Conservation (phyloP, 2,113 vertebrate species). For the Rattus rattus region DNA sequence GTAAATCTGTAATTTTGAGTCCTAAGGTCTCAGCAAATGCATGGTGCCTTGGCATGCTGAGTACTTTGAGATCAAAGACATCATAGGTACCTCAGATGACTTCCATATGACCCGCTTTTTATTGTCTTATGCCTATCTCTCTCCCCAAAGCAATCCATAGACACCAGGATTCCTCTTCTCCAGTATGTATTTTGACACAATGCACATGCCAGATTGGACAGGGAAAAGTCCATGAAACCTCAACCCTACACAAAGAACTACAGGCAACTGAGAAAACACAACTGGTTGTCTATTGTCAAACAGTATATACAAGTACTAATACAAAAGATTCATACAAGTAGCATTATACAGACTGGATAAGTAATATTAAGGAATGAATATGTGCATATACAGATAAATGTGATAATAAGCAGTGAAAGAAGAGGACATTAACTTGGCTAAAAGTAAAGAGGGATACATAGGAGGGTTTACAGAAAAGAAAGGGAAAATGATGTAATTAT, state of each 20-base stretch:
- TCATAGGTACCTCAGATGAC: not conserved
- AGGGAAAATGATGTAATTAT: not conserved
- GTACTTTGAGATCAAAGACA: not conserved
- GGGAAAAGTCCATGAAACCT: not conserved
- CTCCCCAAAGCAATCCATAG: not conserved
- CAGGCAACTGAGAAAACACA: not conserved
- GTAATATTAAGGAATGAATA: not conserved
- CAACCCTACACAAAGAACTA: not conserved
- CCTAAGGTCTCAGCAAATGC: not conserved
- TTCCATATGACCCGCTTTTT: not conserved
- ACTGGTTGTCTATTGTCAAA: not conserved
- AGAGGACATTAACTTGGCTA: not conserved
- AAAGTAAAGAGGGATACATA: not conserved
- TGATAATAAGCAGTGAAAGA: not conserved
- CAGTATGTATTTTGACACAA: not conserved
- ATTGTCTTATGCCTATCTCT: not conserved
- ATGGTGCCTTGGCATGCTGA: not conserved
- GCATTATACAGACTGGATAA: not conserved
- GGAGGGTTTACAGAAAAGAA: not conserved
- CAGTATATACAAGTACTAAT: not conserved
- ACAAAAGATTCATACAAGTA: not conserved
- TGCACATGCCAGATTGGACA: not conserved
- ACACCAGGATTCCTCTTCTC: not conserved
- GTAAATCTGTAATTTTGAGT: not conserved
- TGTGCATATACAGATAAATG: not conserved